These are phyloP conservation scores for Eriosoma lanigerum DNA, from an alignment of 1,140 invertebrate genomes.

Conservation along the genomic window DNA sequence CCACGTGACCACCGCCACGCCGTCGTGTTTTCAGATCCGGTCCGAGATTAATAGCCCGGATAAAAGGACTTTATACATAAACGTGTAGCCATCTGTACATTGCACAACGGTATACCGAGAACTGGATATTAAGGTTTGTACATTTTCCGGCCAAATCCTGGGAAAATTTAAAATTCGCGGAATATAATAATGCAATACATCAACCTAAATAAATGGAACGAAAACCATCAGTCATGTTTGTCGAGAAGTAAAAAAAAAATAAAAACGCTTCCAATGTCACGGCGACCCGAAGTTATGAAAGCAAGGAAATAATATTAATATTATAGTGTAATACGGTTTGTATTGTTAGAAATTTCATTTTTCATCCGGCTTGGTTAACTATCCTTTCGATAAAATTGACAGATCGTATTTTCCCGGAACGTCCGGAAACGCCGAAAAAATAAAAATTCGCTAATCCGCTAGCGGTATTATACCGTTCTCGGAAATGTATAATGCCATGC, in stretches of 20 bases:
- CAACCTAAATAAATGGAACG: not conserved
- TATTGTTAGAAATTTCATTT: not conserved
- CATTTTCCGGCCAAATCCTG: no score
- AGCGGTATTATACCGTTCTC: no score
- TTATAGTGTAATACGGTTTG: no score
- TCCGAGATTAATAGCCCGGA: slow-evolving; percentile 37
- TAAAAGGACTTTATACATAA: slow-evolving; percentile 20
- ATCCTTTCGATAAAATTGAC: not conserved
- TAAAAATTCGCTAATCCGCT: no score
- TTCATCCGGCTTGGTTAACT: not conserved
- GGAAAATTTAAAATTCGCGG: no score
- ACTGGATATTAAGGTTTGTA: no score
- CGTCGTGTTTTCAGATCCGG: not conserved
- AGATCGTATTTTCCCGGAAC: not conserved
- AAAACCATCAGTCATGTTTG: not conserved
- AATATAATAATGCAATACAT: no score
- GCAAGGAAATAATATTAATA: not conserved
- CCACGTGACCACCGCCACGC: not conserved
- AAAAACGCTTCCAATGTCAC: not conserved
- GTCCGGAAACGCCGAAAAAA: not conserved
- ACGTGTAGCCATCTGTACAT: no score
- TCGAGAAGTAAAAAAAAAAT: not conserved
- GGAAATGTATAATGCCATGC: no score
- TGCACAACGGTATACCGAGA: no score
- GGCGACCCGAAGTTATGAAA: not conserved